These are phyloP conservation scores for Morbakka virulenta DNA, from an alignment of 30 jellyfish, hydroid and myxozoan genomes.

Conservation along the genomic window DNA sequence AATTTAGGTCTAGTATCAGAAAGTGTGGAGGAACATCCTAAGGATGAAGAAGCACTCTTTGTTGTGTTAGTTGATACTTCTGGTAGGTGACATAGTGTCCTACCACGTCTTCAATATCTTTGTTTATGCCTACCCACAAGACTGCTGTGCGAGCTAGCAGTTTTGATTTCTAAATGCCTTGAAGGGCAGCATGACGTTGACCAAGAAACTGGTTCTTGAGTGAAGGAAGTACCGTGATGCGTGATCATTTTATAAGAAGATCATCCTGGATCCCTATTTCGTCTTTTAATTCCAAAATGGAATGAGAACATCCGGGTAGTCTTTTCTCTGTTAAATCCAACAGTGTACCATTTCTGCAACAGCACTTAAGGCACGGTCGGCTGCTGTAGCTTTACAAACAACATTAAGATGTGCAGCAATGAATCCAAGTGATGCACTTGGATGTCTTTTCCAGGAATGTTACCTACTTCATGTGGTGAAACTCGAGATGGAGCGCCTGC, in stretches of 20 bases:
- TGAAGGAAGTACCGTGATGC: constrained; percentile 7
- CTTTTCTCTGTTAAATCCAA: constrained; percentile 7
- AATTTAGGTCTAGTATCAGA: no score
- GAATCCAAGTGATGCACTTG: constrained; percentile 3
- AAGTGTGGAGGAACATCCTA: no score
- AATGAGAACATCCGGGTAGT: constrained; percentile 3
- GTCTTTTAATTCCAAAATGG: constrained; percentile 28
- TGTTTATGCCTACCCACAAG: constrained; percentile 39
- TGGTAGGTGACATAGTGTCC: no score
- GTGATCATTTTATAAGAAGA: constrained; percentile 6
- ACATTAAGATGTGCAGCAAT: constrained; percentile 13
- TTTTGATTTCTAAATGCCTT: constrained; percentile 22
- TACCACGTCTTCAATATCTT: no score
- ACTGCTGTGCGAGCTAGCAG: constrained; percentile 32
- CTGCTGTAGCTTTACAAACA: constrained; percentile 1
- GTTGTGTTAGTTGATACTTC: no score
- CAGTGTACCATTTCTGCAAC: constrained; percentile 7
- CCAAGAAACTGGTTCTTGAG: constrained; percentile 1
- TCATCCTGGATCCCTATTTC: constrained; percentile 17
- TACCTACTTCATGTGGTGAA: background rate
- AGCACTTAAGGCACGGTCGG: constrained; percentile 23
- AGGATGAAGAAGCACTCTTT: no score
- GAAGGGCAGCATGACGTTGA: constrained; percentile 44
- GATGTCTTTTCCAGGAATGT: background rate
- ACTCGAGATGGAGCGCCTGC: constrained; percentile 28